Evolutionary conservation across 1,140 invertebrate species (phyloP).

Genomic region (Trichoplusia ni): DNA sequence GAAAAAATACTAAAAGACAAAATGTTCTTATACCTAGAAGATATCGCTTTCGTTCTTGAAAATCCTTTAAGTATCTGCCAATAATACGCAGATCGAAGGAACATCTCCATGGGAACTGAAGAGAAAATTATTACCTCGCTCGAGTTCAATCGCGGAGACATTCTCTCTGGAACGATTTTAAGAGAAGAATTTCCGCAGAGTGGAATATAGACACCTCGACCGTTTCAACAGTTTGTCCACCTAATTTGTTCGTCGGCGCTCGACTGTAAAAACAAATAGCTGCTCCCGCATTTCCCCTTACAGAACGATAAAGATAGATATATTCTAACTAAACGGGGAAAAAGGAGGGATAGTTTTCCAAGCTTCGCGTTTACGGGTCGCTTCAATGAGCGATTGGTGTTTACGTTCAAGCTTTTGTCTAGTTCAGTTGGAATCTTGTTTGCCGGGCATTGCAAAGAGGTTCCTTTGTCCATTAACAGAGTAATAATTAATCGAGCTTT

Average conservation of each 20-base stretch:
- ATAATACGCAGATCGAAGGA: conserved; percentile 56
- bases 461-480: conserved; percentile 65
- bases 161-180: conserved; percentile 63
- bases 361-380: conserved; percentile 48
- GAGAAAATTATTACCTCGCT: conserved; percentile 73
- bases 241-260: conserved; percentile 78
- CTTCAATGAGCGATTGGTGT: conserved; percentile 69
- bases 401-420: conserved; percentile 71
- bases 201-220: conserved; percentile 77
- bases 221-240: conserved; percentile 79
- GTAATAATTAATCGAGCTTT: conserved; percentile 76
- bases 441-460: conserved; percentile 60
- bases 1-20: neutral
- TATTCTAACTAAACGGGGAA: conserved; percentile 52
- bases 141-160: conserved; percentile 61
- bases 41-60: conserved; percentile 42
- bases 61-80: conserved; percentile 51
- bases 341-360: conserved; percentile 58
- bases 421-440: conserved; percentile 63
- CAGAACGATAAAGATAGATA: conserved; percentile 62
- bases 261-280: conserved; percentile 80
- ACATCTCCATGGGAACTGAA: conserved; percentile 55
- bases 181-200: conserved; percentile 71
- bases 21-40: conserved; percentile 28
- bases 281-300: conserved; percentile 62